Base-by-base conservation (phyloP, 2,113 vertebrate species). In the Naja naja region DNA sequence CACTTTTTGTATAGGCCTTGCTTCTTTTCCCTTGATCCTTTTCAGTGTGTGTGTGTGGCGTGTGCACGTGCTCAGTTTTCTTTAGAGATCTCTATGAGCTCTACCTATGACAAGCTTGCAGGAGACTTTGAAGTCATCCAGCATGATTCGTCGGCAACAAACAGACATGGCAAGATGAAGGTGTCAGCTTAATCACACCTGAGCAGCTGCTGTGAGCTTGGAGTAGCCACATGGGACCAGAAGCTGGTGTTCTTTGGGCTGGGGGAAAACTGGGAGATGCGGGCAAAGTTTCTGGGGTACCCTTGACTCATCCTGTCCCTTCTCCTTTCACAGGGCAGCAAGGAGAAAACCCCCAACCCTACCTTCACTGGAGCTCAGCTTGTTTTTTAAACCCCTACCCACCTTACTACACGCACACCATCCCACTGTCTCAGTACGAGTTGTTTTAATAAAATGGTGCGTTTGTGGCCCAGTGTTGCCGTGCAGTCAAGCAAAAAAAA, bases 241-340 rank as follows among this genome's bases (percentile, higher is more conserved):
- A n/a, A 43, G 93, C 55, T 20, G 49, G 88, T 14, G 54, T 87
- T 92, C 58, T 81, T 39, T 30, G 55, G 55, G 22, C 6, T 47
- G 39, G 20, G 74, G 74, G 55, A 58, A 47, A 27, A 56, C 20
- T 25, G 93, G 93, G 89, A 92, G 93, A 90, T 53, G 60, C 54
- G 58, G 52, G 93, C 96, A 96, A 94, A 93, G 95, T 97, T 95
- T 96, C 96, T 96, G 94, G 96, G 95, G 96, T 94, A 97, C 95
- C 97, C 97, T 58, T 97, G 96, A 97, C 97, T 97, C 97, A 97
- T 96, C 96, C 97, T 97, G 96, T 97, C 97, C 97, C 97, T 97
- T 97, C 97, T 97, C 97, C 97, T 97, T 97, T 96, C 97, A 97
- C 97, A 97, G 97, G 97, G 96, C 97, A 97, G 96, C 97, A 97